Base-by-base conservation (phyloP, 2,797 vertebrate genomes). In the Acridotheres tristis region DNA sequence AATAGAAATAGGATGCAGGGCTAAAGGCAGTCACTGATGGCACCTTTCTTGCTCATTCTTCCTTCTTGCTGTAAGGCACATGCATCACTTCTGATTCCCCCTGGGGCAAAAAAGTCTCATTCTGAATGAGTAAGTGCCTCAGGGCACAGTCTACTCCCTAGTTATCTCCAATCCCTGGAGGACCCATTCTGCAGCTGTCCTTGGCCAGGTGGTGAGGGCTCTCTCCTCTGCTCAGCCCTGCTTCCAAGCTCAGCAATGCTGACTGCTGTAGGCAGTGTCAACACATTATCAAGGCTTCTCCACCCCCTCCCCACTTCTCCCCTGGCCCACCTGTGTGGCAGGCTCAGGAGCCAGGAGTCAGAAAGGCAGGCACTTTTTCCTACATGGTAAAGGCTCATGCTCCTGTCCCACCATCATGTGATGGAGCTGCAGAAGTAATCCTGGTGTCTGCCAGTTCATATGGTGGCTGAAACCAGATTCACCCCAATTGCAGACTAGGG, bases 401-500 rank as follows among this genome's bases (percentile, higher is more conserved):
- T 13, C 14, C 3, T 30, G 27, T 11, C 47, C 51, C 27, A 21
- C 18, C 11, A 3, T 11, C 6, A 2, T 2, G 4, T 5, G 36
- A 62, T 20, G 58, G 25, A 43, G 34, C 51, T 88, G 32, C 53
- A 85, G 47, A 55, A 58, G 26, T 36, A 30, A 42, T 55, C 48
- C 29, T 1, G 1, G 10, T 36, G 47, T n/a, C 68, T 45, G 62
- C 10, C 0, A 2, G 27, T 36, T 59, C 3, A 1, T 15, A 26
- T 0, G 5, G 18, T 45, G 53, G 10, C 80, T 3, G 2, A 92
- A 75, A 85, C 11, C 43, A 78, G 22, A 23, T 29, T 32, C 11
- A 63, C 1, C 1, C 2, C 17, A 4, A 0, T 8, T 5, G 0
- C 25, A 67, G 61, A 36, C 9, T 25, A 32, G 16, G 20, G 22